Evolutionary conservation across 2,888 invertebrate genomes (phyloP).

Genomic region (Drosophila sordidula): DNA sequence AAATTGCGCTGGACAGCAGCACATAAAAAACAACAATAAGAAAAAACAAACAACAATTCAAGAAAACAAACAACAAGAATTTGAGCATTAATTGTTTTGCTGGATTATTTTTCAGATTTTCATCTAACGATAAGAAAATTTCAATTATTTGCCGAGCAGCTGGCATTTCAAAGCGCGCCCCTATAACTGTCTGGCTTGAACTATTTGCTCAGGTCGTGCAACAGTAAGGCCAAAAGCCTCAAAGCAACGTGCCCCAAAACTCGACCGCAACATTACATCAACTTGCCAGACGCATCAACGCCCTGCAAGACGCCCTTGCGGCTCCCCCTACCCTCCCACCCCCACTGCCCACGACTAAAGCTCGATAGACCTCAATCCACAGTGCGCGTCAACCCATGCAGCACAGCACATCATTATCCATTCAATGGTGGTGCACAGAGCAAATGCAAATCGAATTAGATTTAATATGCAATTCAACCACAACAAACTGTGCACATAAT

Average conservation of each 20-base stretch:
- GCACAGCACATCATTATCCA: conserved; percentile 55
- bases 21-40: conserved; percentile 6
- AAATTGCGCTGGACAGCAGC: conserved; percentile 42
- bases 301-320: conserved; percentile 55
- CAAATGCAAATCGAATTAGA: conserved; percentile 74
- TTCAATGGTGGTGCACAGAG: conserved; percentile 31
- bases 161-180: conserved; percentile 21
- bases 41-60: conserved; percentile 7
- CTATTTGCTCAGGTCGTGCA: conserved; percentile 61
- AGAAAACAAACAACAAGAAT: conserved; percentile 35
- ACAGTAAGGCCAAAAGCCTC: conserved; percentile 58
- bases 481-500: conserved; percentile 68
- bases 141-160: conserved; percentile 22
- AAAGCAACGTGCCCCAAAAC: conserved; percentile 76
- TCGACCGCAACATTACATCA: conserved; percentile 75
- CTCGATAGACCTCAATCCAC: conserved; percentile 38
- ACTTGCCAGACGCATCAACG: conserved; percentile 56
- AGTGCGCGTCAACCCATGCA: conserved; percentile 36
- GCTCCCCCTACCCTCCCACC: conserved; percentile 24
- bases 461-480: conserved; percentile 75
- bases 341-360: conserved; percentile 4
- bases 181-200: conserved; percentile 26
- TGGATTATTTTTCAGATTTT: conserved; percentile 15
- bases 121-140: conserved; percentile 46
- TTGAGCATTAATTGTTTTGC: conserved; percentile 17